Evolutionary conservation across 2,888 invertebrate species (phyloP).

Genomic region (Cantharis rufa): DNA sequence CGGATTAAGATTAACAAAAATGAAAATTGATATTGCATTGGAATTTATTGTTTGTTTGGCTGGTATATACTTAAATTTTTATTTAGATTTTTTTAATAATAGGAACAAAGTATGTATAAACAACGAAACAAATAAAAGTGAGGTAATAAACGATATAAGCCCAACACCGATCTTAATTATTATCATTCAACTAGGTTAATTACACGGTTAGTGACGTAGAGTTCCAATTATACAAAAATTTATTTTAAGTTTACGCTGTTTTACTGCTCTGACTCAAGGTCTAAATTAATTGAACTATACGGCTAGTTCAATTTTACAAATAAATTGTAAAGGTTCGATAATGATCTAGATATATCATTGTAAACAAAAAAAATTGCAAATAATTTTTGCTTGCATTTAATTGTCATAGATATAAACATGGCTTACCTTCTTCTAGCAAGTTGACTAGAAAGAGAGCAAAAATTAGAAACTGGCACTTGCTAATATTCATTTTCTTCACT

Average conservation of each 20-base stretch:
- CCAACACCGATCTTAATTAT: background rate
- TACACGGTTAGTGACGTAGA: background rate
- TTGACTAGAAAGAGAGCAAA: slow-evolving; percentile 8
- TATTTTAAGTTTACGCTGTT: background rate
- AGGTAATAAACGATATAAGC: background rate
- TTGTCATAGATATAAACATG: background rate
- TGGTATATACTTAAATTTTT: no score
- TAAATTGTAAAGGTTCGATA: background rate
- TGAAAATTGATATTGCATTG: no score
- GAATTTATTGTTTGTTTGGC: no score
- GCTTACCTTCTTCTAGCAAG: slow-evolving; percentile 12
- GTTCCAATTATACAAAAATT: background rate
- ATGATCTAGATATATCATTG: background rate
- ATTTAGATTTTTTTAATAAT: background rate
- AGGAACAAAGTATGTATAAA: background rate
- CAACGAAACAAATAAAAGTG: background rate
- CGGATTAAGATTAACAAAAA: no score
- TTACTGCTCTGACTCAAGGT: slow-evolving; percentile 1
- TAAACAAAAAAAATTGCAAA: background rate
- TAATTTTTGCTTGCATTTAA: background rate
- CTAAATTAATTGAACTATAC: background rate
- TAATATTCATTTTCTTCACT: slow-evolving; percentile 17
- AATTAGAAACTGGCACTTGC: slow-evolving; percentile 15
- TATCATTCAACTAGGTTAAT: background rate
- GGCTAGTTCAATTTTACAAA: background rate